Evolutionary conservation across 2,888 invertebrate genomes (phyloP).

Genomic region (Lydus trimaculatus): DNA sequence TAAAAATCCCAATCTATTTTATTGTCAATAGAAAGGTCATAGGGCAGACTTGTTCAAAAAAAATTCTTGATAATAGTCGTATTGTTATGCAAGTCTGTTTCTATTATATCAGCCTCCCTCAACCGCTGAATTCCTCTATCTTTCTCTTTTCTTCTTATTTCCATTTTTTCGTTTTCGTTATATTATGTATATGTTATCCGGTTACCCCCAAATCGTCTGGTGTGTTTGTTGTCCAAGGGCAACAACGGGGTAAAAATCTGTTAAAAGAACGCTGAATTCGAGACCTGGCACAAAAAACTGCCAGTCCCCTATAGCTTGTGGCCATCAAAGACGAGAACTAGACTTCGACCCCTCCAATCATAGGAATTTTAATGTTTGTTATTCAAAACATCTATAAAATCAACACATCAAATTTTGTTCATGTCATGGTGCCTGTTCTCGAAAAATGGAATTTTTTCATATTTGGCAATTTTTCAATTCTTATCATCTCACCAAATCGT

Average conservation of each 20-base stretch:
- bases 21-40: conserved; percentile 8
- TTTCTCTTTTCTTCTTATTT: neutral
- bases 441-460: neutral
- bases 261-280: conserved; percentile 33
- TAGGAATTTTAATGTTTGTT: conserved; percentile 20
- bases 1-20: neutral
- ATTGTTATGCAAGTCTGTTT: conserved; percentile 25
- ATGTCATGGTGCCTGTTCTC: neutral
- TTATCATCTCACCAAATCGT: neutral
- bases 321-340: conserved; percentile 18
- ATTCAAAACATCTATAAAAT: conserved; percentile 18
- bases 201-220: conserved; percentile 25
- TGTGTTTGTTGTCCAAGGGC: conserved; percentile 27
- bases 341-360: conserved; percentile 19
- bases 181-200: neutral
- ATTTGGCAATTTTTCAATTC: conserved; percentile 1
- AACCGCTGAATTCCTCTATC: conserved; percentile 13
- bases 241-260: conserved; percentile 31
- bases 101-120: conserved; percentile 19
- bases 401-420: conserved; percentile 6
- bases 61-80: conserved; percentile 10
- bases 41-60: neutral
- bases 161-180: neutral
- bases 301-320: conserved; percentile 23
- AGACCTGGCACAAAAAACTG: conserved; percentile 28